Evolutionary conservation across 92 coral and sea anemone species (phyloP), one percentile per base, ranked within the genome.

Genomic region (Umimayanthus chanpuru): DNA sequence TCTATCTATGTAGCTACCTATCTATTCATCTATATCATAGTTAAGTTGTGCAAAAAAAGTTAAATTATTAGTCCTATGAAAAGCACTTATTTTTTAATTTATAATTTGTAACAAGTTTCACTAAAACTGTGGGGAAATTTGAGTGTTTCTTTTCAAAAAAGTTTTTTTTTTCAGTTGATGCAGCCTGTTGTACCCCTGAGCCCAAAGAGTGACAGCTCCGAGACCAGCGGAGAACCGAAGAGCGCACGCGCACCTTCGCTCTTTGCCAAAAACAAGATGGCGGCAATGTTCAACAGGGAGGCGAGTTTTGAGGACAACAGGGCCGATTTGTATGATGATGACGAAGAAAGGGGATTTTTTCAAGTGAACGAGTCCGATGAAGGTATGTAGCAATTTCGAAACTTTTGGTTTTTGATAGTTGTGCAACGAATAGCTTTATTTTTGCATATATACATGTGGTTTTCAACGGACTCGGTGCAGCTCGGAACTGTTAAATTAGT

Each of bases 341-440:
- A 97, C 49, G 98, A 95, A 56, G 90, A 75, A 55, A 89, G 98
- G 85, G 99, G 97, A 73, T 97, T 95, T 73, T 95, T 97, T 73
- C 98, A 93, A 70, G 94, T 93, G 87, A 96, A 93, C 36, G 99
- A 95, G 73, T 97, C 99, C 28, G 99, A 97, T 49, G 99, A 97
- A 95, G 99, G 99, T 97, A 92, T 85, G 67, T 21, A 56, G 53
- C 36, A 15, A 70, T 11, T 70, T n/a, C 6, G 3, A 75, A 49
- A 43, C 20, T 16, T 71, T 36, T 21, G 15, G 36, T 82, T 58
- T 39, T 81, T 36, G 9, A 49, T n/a, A 39, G 11, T 39, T 25
- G n/a, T 43, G 40, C 65, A 1, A n/a, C 18, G 26, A 70, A 47
- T 44, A 70, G 74, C 64, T 78, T 9, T 78, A 25, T 16, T 29